These are phyloP conservation scores for Cerastis leucographa DNA, from an alignment of 2,888 invertebrate species.

Conservation along the genomic window DNA sequence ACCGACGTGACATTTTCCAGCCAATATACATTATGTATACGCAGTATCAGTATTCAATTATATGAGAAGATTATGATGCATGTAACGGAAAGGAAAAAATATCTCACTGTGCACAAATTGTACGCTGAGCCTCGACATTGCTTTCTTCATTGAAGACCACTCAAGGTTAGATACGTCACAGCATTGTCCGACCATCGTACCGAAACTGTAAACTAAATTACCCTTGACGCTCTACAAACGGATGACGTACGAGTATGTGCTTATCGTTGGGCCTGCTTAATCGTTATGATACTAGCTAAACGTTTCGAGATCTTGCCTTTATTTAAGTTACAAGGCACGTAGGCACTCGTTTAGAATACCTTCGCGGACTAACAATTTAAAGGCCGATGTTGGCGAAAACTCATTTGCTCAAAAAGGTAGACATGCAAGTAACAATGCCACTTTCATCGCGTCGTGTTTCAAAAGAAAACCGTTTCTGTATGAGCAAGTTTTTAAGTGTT, in stretches of 20 bases:
- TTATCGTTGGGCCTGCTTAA: constrained; percentile 49
- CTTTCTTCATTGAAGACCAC: constrained; percentile 60
- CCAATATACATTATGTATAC: background rate
- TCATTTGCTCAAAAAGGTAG: constrained; percentile 60
- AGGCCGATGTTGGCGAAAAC: constrained; percentile 50
- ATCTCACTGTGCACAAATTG: constrained; percentile 3
- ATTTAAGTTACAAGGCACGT: constrained; percentile 47
- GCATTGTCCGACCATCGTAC: constrained; percentile 59
- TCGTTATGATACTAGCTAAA: constrained; percentile 52
- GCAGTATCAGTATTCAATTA: constrained; percentile 3
- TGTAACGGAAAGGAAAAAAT: constrained; percentile 26
- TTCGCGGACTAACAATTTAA: constrained; percentile 44
- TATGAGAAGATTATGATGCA: constrained; percentile 13
- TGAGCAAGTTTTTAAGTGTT: constrained; percentile 55
- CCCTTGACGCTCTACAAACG: constrained; percentile 60
- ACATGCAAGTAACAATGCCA: constrained; percentile 56
- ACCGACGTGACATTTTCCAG: constrained; percentile 6
- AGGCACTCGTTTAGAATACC: constrained; percentile 38
- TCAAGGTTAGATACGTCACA: constrained; percentile 65
- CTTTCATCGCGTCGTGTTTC: constrained; percentile 48
- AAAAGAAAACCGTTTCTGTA: constrained; percentile 62
- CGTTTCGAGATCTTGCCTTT: constrained; percentile 36
- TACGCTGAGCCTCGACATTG: constrained; percentile 45
- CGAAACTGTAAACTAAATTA: constrained; percentile 65
- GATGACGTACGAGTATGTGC: constrained; percentile 58